These are phyloP conservation scores for Sialia sialis DNA, from an alignment of 2,113 vertebrate species.

Conservation along the genomic window DNA sequence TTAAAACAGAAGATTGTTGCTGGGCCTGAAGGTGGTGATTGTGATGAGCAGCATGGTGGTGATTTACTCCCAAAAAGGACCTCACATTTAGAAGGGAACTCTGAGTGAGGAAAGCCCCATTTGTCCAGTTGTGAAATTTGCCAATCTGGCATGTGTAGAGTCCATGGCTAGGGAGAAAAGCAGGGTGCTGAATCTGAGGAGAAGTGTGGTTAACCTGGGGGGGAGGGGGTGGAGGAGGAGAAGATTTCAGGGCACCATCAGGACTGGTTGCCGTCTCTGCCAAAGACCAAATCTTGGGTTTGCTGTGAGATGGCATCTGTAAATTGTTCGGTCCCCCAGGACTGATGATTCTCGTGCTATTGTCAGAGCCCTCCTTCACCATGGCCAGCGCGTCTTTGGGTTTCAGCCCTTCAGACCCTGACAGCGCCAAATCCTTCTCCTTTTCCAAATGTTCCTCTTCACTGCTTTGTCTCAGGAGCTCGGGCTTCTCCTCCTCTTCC, in stretches of 20 bases:
- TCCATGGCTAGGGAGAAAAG: slow-evolving; percentile 96
- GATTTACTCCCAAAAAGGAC: slow-evolving; percentile 93
- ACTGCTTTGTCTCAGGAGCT: slow-evolving; percentile 70
- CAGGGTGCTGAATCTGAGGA: slow-evolving; percentile 89
- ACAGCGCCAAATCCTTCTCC: slow-evolving; percentile 77
- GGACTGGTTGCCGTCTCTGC: slow-evolving; percentile 97
- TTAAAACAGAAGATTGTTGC: slow-evolving; percentile 79
- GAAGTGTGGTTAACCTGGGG: slow-evolving; percentile 78
- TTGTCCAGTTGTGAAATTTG: slow-evolving; percentile 99
- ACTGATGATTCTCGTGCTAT: slow-evolving; percentile 81
- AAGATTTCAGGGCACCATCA: slow-evolving; percentile 87
- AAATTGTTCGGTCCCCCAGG: slow-evolving; percentile 80
- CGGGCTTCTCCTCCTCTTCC: slow-evolving; percentile 91
- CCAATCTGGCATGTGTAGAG: slow-evolving; percentile 98
- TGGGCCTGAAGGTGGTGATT: slow-evolving; percentile 78
- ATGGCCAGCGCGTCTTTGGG: slow-evolving; percentile 79
- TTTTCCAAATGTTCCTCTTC: slow-evolving; percentile 77
- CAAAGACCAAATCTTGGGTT: slow-evolving; percentile 99
- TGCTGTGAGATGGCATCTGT: slow-evolving; percentile 86
- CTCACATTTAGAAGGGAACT: slow-evolving; percentile 94
- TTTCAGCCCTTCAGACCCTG: slow-evolving; percentile 82
- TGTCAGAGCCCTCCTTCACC: slow-evolving; percentile 83
- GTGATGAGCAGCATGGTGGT: slow-evolving; percentile 72
- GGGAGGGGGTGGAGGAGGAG: slow-evolving; percentile 76
- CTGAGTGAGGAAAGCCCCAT: slow-evolving; percentile 93